phyloP scores from a whole-genome alignment of 2,113 vertebrate genomes.

The Nothobranchius kuhntae region DNA sequence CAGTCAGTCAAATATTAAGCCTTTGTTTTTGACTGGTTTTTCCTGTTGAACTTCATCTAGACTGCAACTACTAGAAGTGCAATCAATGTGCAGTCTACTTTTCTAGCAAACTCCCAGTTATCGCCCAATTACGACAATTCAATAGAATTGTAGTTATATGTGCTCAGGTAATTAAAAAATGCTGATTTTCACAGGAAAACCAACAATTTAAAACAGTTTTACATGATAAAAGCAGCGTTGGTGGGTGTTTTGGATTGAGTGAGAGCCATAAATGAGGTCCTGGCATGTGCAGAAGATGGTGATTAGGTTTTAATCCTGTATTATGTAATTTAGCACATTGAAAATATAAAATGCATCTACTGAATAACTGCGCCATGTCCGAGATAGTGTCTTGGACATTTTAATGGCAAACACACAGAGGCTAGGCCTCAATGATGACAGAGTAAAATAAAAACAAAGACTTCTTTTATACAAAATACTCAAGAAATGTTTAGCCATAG shows the following conservation, averaged over 20 bases:
- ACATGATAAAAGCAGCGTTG: background rate
- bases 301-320: slow-evolving; percentile 15
- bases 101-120: background rate
- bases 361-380: slow-evolving; percentile 32
- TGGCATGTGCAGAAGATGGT: slow-evolving; percentile 1
- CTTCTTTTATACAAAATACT: slow-evolving; percentile 27
- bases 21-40: background rate
- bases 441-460: slow-evolving; percentile 59
- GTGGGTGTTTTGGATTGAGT: slow-evolving; percentile 1
- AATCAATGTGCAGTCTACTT: background rate
- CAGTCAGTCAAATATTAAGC: background rate
- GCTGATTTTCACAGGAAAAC: background rate
- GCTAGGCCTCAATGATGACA: slow-evolving; percentile 32
- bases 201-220: background rate
- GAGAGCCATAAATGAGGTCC: background rate
- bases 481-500: slow-evolving; percentile 27
- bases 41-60: background rate
- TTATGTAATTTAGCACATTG: slow-evolving; percentile 29
- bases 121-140: no score
- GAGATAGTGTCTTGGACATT: slow-evolving; percentile 23
- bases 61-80: background rate
- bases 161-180: background rate
- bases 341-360: slow-evolving; percentile 3
- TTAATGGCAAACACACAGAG: slow-evolving; percentile 26
- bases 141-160: no score